These are phyloP conservation scores for Tribolium madens DNA, from an alignment of 1,140 invertebrate species.

Conservation along the genomic window DNA sequence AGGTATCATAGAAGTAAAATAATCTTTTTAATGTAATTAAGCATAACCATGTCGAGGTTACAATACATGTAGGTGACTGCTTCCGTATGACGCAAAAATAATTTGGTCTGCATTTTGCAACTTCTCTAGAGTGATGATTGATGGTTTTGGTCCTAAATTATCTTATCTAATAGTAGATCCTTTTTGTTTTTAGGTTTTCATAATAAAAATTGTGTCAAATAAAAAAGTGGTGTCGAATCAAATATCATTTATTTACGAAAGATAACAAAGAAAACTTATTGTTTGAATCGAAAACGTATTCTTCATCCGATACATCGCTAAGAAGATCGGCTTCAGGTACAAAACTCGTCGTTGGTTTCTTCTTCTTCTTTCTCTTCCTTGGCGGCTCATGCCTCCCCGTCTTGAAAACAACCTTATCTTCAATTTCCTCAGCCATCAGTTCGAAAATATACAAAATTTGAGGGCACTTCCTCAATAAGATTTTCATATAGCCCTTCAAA, in stretches of 20 bases:
- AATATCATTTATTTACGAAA: constrained; percentile 23
- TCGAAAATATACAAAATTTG: constrained; percentile 46
- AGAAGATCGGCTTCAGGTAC: neutral
- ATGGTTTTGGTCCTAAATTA: too few relatives aligned
- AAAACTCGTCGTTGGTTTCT: constrained; percentile 20
- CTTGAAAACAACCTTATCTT: neutral
- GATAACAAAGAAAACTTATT: constrained; percentile 55
- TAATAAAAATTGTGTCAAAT: too few relatives aligned
- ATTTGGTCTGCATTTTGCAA: too few relatives aligned
- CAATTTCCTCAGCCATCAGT: constrained; percentile 43
- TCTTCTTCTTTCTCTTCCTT: constrained; percentile 39
- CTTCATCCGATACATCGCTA: neutral
- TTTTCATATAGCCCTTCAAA: constrained; percentile 51
- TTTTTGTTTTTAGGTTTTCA: neutral
- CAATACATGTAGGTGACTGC: neutral
- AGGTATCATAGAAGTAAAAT: too few relatives aligned
- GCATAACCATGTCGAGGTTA: neutral
- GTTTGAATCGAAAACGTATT: constrained; percentile 52
- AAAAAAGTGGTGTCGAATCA: too few relatives aligned
- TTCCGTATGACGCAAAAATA: too few relatives aligned
- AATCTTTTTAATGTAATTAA: neutral
- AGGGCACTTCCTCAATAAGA: constrained; percentile 49
- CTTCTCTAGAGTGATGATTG: too few relatives aligned
- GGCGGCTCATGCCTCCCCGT: neutral
- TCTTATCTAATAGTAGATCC: too few relatives aligned